Evolutionary conservation across 2,888 invertebrate species (phyloP).

Genomic region (Rambutsinella grinnellia): DNA sequence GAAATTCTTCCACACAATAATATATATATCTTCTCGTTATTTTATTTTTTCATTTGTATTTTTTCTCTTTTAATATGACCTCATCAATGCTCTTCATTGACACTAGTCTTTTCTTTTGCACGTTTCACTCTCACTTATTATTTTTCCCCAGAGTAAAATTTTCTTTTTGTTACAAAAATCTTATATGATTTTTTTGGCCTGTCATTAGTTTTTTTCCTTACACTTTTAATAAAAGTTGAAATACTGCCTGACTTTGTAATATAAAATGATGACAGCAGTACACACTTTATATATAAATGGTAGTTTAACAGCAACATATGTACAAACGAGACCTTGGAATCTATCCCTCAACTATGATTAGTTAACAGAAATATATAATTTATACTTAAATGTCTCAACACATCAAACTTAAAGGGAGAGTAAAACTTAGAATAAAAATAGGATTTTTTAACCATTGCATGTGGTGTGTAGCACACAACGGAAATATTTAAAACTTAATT

Average conservation of each 20-base stretch:
- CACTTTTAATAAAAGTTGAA: background rate
- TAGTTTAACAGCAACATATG: background rate
- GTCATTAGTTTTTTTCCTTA: background rate
- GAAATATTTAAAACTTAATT: no score
- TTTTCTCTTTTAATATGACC: background rate
- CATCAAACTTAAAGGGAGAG: no score
- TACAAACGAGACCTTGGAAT: background rate
- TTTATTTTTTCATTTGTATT: background rate
- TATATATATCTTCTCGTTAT: background rate
- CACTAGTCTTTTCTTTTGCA: background rate
- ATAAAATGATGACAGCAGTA: background rate
- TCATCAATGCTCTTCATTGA: background rate
- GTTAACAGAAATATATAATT: background rate
- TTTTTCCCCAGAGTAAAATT: background rate
- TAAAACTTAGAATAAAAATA: no score
- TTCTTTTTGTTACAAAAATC: background rate
- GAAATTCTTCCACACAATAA: no score
- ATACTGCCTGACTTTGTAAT: background rate
- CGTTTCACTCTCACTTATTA: background rate
- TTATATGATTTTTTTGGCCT: background rate
- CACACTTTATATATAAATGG: background rate
- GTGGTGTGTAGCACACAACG: no score
- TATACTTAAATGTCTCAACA: no score
- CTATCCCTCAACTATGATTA: background rate
- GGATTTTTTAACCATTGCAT: no score